Percentiles rank a stretch among this genome's conserved stretches.
Evolutionary conservation across 2,113 vertebrate species (phyloP).

Genomic region (Bubo bubo): DNA sequence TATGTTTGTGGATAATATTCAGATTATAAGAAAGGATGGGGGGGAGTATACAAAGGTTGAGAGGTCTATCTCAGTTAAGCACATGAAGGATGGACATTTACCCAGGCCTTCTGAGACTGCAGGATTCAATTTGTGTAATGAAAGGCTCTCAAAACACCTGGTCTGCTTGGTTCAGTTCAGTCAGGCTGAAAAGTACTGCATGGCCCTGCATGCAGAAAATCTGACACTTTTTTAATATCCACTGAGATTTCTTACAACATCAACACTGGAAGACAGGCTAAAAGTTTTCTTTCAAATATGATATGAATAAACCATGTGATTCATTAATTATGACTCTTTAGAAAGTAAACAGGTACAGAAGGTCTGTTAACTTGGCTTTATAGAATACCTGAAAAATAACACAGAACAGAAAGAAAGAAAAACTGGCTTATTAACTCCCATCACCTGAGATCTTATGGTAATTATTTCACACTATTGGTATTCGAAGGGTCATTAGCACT

Average conservation of each 20-base stretch:
- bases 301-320: constrained; percentile 7
- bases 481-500: neutral
- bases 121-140: neutral
- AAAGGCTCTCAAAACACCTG: neutral
- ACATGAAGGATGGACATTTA: neutral
- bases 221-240: neutral
- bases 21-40: neutral
- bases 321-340: neutral
- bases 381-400: neutral
- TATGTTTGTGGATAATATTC: neutral
- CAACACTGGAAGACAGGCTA: neutral
- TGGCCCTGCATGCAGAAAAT: neutral
- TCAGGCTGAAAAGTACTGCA: neutral
- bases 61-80: neutral
- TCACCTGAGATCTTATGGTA: neutral
- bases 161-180: neutral
- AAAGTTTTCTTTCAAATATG: neutral
- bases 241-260: neutral
- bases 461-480: neutral
- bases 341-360: neutral
- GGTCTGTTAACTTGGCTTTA: neutral
- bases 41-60: neutral
- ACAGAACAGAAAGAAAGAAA: neutral
- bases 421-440: neutral
- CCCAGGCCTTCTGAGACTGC: neutral